Percentiles rank a stretch among this genome's conserved stretches.
phyloP scores from a whole-genome alignment of 1,140 invertebrate genomes.

The Drosophila truncata region DNA sequence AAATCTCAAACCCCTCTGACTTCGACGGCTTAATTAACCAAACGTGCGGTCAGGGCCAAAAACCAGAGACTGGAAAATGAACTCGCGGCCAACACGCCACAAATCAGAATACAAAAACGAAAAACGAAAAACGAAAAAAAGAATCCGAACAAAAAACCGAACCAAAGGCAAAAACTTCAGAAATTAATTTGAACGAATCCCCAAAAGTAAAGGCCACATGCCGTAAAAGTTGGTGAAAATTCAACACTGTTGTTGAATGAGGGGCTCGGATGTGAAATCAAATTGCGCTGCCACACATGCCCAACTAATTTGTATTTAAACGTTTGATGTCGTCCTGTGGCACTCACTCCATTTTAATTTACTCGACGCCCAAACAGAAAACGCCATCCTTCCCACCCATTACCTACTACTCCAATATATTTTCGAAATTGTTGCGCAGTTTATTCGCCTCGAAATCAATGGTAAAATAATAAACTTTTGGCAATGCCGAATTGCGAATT shows the following conservation, averaged over 20 bases:
- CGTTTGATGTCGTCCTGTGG: constrained; percentile 52
- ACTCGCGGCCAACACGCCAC: constrained; percentile 26
- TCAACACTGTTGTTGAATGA: constrained; percentile 3
- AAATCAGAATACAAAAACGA: constrained; percentile 12
- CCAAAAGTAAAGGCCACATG: constrained; percentile 53
- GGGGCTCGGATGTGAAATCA: constrained; percentile 20
- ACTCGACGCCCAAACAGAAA: background rate
- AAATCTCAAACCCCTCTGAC: constrained; percentile 9
- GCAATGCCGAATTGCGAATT: constrained; percentile 37
- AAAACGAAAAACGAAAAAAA: too few species aligned
- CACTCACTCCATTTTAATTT: constrained; percentile 6
- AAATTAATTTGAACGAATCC: constrained; percentile 43
- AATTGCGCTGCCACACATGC: constrained; percentile 53
- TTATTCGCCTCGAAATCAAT: constrained; percentile 51
- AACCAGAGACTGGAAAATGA: constrained; percentile 45
- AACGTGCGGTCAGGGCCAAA: constrained; percentile 44
- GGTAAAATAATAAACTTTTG: constrained; percentile 73
- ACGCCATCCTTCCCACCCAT: background rate
- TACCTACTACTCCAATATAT: constrained; percentile 29
- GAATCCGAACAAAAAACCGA: background rate
- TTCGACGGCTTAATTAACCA: constrained; percentile 51
- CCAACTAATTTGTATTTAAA: constrained; percentile 71
- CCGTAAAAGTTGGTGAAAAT: constrained; percentile 53
- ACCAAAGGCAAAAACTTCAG: constrained; percentile 27
- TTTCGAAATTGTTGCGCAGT: constrained; percentile 51